Percentiles rank a stretch among this genome's conserved stretches.
phyloP scores from a whole-genome alignment of 2,113 vertebrate species.

The Columbina picui region DNA sequence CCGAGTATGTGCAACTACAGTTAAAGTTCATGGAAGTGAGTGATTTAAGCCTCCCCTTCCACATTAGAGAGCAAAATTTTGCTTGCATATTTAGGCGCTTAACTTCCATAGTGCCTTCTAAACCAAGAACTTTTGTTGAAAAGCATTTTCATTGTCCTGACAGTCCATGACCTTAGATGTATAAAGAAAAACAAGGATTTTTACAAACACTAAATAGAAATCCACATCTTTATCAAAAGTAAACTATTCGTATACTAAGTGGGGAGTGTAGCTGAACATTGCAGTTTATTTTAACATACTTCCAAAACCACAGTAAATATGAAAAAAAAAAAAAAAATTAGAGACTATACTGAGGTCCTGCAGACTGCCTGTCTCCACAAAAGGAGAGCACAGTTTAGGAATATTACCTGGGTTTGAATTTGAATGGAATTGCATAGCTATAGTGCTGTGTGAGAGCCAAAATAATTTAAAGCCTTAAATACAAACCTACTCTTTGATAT shows the following conservation, averaged over 20 bases:
- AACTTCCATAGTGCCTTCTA: neutral
- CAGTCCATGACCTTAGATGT: neutral
- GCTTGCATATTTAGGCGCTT: neutral
- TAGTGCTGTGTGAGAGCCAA: neutral
- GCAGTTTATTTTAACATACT: neutral
- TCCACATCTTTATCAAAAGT: neutral
- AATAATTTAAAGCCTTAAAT: slow-evolving; percentile 5
- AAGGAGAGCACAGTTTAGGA: neutral
- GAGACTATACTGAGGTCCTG: neutral
- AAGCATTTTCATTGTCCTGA: neutral
- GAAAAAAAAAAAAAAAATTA: neutral
- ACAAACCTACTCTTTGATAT: neutral
- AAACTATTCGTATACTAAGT: neutral
- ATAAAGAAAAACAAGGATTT: neutral
- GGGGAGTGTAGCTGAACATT: neutral
- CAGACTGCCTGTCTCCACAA: neutral
- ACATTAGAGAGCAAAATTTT: neutral
- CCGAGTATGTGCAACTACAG: neutral
- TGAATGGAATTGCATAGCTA: neutral
- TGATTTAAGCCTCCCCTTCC: neutral
- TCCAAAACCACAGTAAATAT: neutral
- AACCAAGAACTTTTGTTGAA: neutral
- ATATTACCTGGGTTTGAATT: neutral
- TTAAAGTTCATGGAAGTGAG: neutral
- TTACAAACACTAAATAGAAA: neutral